Conservation (phyloP, 1,140 invertebrate species). For the Zaprionus gabonicus region DNA sequence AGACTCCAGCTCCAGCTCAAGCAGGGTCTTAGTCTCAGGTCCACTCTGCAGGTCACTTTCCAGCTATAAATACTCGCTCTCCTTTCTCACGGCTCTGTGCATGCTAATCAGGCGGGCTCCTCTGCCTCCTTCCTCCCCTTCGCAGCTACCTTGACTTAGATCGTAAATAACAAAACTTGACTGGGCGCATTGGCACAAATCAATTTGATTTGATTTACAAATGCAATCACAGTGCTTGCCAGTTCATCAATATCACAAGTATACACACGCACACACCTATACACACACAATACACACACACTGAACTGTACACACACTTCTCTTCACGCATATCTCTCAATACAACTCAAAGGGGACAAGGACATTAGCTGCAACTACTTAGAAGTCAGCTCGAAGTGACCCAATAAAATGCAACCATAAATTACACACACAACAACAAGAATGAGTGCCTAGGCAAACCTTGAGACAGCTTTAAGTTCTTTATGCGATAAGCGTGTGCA, state of each 20-base stretch:
- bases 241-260: conserved; percentile 7
- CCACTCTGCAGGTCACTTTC: conserved; percentile 5
- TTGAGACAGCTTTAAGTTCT: conserved; percentile 7
- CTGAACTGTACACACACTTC: no score
- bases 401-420: conserved; percentile 13
- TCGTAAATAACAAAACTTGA: conserved; percentile 24
- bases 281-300: no score
- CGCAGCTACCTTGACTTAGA: background rate
- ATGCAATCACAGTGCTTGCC: conserved; percentile 28
- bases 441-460: background rate
- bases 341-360: background rate
- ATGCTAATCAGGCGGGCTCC: conserved; percentile 6
- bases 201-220: conserved; percentile 37
- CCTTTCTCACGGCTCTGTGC: background rate
- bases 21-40: background rate
- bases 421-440: background rate
- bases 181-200: conserved; percentile 31
- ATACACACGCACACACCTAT: no score
- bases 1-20: background rate
- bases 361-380: conserved; percentile 12
- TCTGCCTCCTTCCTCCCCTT: no score
- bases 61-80: conserved; percentile 21
- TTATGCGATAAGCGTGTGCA: conserved; percentile 33
- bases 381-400: background rate
- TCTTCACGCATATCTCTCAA: no score